phyloP scores from a whole-genome alignment of 2,113 vertebrate genomes.

The Choloepus hoffmanni region DNA sequence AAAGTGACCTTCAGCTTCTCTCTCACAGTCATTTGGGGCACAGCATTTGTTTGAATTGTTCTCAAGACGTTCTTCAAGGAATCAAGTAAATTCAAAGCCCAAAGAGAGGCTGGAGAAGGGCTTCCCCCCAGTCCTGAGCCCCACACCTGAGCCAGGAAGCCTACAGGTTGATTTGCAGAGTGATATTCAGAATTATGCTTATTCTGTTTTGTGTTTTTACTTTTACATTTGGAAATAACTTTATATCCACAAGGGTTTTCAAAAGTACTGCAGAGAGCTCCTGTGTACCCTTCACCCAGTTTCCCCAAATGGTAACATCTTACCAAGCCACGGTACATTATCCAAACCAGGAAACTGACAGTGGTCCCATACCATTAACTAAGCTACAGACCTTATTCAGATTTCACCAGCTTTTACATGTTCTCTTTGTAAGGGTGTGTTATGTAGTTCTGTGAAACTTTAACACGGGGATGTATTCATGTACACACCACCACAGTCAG shows the following conservation, averaged over 20 bases:
- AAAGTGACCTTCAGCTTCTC: neutral
- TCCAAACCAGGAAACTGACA: too few relatives aligned
- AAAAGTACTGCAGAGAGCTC: too few relatives aligned
- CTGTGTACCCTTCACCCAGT: too few relatives aligned
- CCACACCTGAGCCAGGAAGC: neutral
- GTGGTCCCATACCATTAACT: neutral
- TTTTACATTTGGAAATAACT: too few relatives aligned
- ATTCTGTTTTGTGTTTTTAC: too few relatives aligned
- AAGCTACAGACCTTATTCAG: too few relatives aligned
- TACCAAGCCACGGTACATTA: too few relatives aligned
- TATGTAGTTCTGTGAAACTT: too few relatives aligned
- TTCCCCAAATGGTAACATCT: too few relatives aligned
- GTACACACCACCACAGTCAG: neutral
- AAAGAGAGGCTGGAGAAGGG: neutral
- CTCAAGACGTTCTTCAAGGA: neutral
- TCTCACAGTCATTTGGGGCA: conserved; percentile 15
- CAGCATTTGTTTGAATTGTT: neutral
- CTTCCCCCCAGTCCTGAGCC: fast-evolving
- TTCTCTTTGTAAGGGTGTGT: too few relatives aligned
- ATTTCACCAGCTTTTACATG: too few relatives aligned
- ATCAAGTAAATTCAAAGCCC: neutral
- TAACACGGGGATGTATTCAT: neutral
- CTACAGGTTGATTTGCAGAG: neutral
- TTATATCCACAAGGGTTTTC: too few relatives aligned
- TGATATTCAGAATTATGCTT: neutral